Evolutionary conservation across 2,797 vertebrate genomes (phyloP), one percentile per base, ranked within the genome.

Genomic region (Cossypha heuglini): DNA sequence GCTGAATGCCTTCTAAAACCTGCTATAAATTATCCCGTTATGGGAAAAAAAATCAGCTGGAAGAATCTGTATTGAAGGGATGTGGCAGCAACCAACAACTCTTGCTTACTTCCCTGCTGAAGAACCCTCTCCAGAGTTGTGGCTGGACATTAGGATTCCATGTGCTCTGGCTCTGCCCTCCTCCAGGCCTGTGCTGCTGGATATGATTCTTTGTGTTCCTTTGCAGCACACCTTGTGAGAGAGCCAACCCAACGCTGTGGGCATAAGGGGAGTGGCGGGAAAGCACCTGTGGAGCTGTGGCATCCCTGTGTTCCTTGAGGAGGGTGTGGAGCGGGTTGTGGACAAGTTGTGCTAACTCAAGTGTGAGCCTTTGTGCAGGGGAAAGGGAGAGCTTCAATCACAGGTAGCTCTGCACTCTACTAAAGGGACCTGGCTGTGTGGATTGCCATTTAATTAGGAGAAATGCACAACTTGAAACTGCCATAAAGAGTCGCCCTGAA

Each of bases 181-280:
- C 25, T 43, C 20, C 1, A 1, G 12, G 19, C 20, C 61, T 62
- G n/a, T 66, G 35, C 52, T 52, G n/a, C 25, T 74, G 88, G 48
- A 51, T 63, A 11, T 43, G 1, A 1, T 8, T 43, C 52, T 55
- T 22, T 9, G 31, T 31, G 31, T 33, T 35, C 57, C 43, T 62
- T 46, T 1, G 0, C 38, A 14, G 43, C 0, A 0, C 0, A 0
- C 31, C 35, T 46, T 15, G 20, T 1, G 4, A 21, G 42, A 45
- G 35, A 67, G 28, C 28, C 1, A 1, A 29, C 31, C 29, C 0
- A 0, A 19, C 0, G 2, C 17, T 13, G 19, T 3, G 43, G 40
- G 52, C 49, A 29, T 0, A 2, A 62, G 28, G 57, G 19, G 9
- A 21, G 28, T 1, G 25, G 20, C 64, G 46, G 69, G 62, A 46